Percentiles rank a stretch among this genome's conserved stretches.
Evolutionary conservation across 2,113 vertebrate species (phyloP).

Genomic region (Carassius carassius): DNA sequence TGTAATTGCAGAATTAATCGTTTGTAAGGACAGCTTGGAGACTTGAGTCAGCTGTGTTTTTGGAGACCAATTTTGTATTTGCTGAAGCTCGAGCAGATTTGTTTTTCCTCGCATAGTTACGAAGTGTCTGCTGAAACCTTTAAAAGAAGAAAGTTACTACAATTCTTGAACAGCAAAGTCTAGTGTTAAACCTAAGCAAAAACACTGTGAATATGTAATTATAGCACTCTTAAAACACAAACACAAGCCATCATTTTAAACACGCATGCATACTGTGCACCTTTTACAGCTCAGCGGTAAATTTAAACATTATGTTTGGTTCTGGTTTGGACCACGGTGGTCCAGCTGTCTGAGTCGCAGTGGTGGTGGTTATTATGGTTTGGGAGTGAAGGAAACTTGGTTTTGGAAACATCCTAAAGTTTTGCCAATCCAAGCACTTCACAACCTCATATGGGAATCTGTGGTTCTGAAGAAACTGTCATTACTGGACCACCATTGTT

Average conservation of each 20-base stretch:
- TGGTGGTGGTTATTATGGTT: constrained; percentile 36
- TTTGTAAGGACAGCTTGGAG: neutral
- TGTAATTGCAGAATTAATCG: constrained; percentile 8
- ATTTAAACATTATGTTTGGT: constrained; percentile 36
- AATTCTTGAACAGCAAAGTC: neutral
- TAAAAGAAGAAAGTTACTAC: neutral
- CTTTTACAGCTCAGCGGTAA: constrained; percentile 24
- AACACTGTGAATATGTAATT: neutral
- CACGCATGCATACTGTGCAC: neutral
- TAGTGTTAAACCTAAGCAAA: neutral
- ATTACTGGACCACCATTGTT: constrained; percentile 35
- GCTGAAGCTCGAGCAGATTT: neutral
- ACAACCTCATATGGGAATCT: constrained; percentile 40
- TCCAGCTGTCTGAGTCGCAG: constrained; percentile 33
- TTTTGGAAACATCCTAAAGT: constrained; percentile 29
- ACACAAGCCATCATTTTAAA: neutral
- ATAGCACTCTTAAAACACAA: neutral
- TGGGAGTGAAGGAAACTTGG: constrained; percentile 35
- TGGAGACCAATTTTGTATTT: neutral
- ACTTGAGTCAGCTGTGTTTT: constrained; percentile 4
- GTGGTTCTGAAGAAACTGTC: constrained; percentile 31
- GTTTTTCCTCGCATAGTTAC: neutral
- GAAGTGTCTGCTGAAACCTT: neutral
- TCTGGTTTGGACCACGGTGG: constrained; percentile 30
- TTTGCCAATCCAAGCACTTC: constrained; percentile 42